Evolutionary conservation across 2,888 invertebrate species (phyloP).

Genomic region (Pachymerium ferrugineum): DNA sequence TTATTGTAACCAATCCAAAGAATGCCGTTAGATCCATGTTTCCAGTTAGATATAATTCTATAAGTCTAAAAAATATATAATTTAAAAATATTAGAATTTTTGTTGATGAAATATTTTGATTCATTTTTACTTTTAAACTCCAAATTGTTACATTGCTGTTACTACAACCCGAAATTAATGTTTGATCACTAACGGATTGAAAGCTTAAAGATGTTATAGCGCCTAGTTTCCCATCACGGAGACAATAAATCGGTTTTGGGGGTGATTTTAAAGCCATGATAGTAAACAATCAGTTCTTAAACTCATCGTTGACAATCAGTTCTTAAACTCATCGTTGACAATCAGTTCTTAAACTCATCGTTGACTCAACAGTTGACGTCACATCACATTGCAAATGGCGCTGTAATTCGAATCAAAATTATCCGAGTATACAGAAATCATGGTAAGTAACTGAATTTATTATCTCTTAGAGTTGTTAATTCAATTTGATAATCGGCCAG

Average conservation of each 20-base stretch:
- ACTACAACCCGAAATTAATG: slow-evolving; percentile 28
- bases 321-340: no score
- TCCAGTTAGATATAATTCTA: neutral
- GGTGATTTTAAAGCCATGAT: neutral
- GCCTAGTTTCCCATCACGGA: neutral
- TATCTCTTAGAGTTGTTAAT: no score
- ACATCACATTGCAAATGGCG: no score
- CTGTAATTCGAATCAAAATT: no score
- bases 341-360: no score
- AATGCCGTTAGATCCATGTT: neutral
- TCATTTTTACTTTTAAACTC: slow-evolving; percentile 7
- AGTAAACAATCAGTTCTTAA: no score
- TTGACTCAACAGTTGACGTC: no score
- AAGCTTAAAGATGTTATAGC: neutral
- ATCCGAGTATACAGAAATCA: no score
- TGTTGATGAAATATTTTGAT: neutral
- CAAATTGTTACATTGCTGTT: slow-evolving; percentile 27
- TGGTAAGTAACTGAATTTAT: no score
- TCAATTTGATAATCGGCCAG: no score
- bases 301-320: no score
- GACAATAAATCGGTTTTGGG: neutral
- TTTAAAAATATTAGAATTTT: neutral
- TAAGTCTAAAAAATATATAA: neutral
- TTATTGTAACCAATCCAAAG: slow-evolving; percentile 7
- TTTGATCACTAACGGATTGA: neutral